These are phyloP conservation scores for Eurystomus gularis DNA, from an alignment of 2,113 vertebrate genomes.

Conservation along the genomic window DNA sequence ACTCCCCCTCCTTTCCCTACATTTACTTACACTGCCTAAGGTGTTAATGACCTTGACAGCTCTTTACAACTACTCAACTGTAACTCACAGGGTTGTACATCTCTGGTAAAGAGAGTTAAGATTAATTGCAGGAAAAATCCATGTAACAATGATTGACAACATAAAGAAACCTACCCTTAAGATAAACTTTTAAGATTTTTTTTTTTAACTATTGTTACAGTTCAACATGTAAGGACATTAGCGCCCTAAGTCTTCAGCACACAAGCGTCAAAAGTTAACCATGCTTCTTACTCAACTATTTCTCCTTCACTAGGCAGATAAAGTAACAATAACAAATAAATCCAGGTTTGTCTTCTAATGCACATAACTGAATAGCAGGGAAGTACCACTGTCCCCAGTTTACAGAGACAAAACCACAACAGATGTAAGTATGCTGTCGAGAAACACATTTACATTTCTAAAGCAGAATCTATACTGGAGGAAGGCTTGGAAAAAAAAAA, in stretches of 20 bases:
- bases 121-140: neutral
- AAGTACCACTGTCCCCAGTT: neutral
- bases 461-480: neutral
- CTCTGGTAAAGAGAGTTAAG: neutral
- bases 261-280: neutral
- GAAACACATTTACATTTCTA: neutral
- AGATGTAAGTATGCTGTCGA: fast-evolving
- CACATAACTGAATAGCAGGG: neutral
- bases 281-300: neutral
- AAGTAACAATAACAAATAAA: neutral
- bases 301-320: neutral
- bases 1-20: neutral
- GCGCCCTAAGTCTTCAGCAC: neutral
- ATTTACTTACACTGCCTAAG: neutral
- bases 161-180: neutral
- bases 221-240: neutral
- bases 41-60: neutral
- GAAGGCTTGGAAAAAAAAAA: neutral
- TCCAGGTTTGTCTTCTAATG: neutral
- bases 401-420: neutral
- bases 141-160: neutral
- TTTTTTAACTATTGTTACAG: neutral
- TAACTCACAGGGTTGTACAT: neutral
- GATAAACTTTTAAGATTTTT: neutral
- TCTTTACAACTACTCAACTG: neutral